A percentile compares a stretch with the other conserved stretches of the same genome.
phyloP scores from a whole-genome alignment of 2,797 vertebrate species.

The Liparis tanakae region DNA sequence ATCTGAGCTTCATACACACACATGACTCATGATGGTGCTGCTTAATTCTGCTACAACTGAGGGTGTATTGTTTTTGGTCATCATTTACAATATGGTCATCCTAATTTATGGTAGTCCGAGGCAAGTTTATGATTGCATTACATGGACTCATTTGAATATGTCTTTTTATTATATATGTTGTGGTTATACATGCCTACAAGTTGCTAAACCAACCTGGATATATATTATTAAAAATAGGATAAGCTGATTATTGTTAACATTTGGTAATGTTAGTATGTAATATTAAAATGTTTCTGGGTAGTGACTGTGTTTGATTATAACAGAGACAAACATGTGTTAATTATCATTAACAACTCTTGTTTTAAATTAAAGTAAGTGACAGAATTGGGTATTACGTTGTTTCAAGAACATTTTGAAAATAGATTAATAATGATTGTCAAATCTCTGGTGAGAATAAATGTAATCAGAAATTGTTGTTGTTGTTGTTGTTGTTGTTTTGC shows the following conservation, averaged over 20 bases:
- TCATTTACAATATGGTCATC: conserved; percentile 16
- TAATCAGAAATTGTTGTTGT: background rate
- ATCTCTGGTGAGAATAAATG: background rate
- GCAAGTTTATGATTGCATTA: conserved; percentile 17
- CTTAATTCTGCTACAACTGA: conserved; percentile 12
- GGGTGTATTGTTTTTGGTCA: conserved; percentile 19
- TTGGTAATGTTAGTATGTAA: background rate
- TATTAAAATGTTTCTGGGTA: conserved; percentile 1
- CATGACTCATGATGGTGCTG: background rate
- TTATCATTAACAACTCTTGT: background rate
- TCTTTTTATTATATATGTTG: background rate
- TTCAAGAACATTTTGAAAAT: background rate
- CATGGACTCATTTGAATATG: conserved; percentile 34
- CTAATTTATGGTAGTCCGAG: conserved; percentile 13
- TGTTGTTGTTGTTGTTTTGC: background rate
- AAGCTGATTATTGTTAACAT: background rate
- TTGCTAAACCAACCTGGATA: background rate
- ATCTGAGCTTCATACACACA: conserved; percentile 11
- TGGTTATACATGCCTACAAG: background rate
- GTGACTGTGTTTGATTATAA: background rate
- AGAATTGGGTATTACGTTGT: background rate
- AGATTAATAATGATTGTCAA: background rate
- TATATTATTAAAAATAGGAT: background rate
- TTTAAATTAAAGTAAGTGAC: background rate
- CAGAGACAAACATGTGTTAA: background rate